These are phyloP conservation scores for Lathronympha strigana DNA, from an alignment of 2,888 invertebrate species.

Conservation along the genomic window DNA sequence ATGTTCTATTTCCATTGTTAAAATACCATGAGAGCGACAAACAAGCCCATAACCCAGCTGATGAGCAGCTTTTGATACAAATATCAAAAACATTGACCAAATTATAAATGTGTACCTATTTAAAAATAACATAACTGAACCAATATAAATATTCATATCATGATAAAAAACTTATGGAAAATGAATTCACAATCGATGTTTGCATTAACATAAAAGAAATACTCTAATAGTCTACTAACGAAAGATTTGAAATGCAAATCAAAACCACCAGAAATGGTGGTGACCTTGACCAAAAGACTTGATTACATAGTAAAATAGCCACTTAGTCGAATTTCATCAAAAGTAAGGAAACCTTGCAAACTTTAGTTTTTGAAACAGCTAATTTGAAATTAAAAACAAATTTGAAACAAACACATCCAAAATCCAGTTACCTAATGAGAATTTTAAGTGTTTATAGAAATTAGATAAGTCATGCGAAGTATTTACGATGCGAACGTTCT, in stretches of 20 bases:
- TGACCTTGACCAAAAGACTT: constrained; percentile 14
- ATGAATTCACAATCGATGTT: not conserved
- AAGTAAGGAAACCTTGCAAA: not conserved
- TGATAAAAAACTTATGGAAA: not conserved
- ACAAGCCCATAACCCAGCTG: no score
- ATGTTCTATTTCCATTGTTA: no score
- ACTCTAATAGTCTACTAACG: no score
- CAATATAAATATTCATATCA: not conserved
- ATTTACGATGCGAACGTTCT: no score
- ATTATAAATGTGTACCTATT: no score
- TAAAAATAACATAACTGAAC: no score
- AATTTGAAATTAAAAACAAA: constrained; percentile 6
- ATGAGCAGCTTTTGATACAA: no score
- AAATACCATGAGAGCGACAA: no score
- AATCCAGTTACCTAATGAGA: no score
- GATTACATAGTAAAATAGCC: not conserved
- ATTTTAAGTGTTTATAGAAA: no score
- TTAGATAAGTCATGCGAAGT: no score
- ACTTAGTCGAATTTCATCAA: constrained; percentile 23
- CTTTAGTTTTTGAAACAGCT: constrained; percentile 6
- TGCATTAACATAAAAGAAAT: not conserved
- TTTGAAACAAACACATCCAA: not conserved
- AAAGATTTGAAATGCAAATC: constrained; percentile 17
- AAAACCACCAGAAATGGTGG: not conserved
- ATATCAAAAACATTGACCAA: no score